Percentiles rank a stretch among this genome's conserved stretches.
These are phyloP conservation scores for Anticlea derivata DNA, from an alignment of 2,888 invertebrate species.

Conservation along the genomic window DNA sequence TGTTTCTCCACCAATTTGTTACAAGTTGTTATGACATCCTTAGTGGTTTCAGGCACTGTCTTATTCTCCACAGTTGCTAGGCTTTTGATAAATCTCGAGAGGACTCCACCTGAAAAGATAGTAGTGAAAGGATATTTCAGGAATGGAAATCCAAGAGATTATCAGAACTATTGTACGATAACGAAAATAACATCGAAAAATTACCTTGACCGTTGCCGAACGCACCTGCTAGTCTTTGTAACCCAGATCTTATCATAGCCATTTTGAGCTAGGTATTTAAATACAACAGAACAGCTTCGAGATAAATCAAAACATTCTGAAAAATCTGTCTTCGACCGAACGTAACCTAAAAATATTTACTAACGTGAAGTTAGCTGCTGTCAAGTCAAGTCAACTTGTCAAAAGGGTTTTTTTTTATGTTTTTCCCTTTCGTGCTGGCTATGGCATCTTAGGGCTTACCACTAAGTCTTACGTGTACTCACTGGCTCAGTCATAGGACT, in stretches of 20 bases:
- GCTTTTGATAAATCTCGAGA: slow-evolving; percentile 66
- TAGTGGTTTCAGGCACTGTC: slow-evolving; percentile 53
- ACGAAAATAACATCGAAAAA: not conserved
- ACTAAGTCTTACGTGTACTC: too few relatives aligned
- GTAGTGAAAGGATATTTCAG: too few relatives aligned
- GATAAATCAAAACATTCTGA: slow-evolving; percentile 15
- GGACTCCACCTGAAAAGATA: slow-evolving; percentile 58
- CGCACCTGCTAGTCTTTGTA: slow-evolving; percentile 58
- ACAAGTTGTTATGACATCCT: slow-evolving; percentile 85
- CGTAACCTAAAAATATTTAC: slow-evolving; percentile 16
- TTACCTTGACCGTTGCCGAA: slow-evolving; percentile 60
- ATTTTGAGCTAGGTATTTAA: slow-evolving; percentile 32
- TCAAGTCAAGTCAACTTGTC: too few relatives aligned
- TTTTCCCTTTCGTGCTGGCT: too few relatives aligned
- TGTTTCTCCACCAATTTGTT: slow-evolving; percentile 85
- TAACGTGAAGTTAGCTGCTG: not conserved
- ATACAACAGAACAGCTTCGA: not conserved
- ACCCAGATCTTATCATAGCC: slow-evolving; percentile 65
- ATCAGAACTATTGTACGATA: too few relatives aligned
- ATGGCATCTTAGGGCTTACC: too few relatives aligned
- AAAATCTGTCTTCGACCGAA: not conserved
- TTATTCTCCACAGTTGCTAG: slow-evolving; percentile 52
- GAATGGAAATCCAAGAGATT: too few relatives aligned
- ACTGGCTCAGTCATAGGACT: too few relatives aligned
- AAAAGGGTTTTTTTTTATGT: too few relatives aligned